Percentiles rank a stretch among this genome's conserved stretches.
Evolutionary conservation across 2,797 vertebrate genomes (phyloP).

Genomic region (Leptatherina wallacei): DNA sequence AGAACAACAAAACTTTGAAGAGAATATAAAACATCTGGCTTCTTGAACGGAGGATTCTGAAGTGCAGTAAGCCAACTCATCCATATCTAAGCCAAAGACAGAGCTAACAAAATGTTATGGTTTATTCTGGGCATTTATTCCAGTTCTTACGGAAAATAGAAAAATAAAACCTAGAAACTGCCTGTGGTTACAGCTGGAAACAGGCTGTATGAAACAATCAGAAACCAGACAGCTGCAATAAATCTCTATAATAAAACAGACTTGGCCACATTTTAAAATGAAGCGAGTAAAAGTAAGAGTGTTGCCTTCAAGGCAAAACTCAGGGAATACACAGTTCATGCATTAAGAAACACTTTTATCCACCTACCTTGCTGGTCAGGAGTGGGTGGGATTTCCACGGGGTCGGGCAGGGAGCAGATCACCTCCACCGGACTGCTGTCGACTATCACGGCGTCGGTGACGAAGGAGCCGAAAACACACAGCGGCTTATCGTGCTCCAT

Average conservation of each 20-base stretch:
- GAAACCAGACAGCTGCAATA: not conserved
- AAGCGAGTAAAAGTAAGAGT: not conserved
- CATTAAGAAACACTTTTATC: not conserved
- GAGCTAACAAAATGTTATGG: not conserved
- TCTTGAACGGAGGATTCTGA: not conserved
- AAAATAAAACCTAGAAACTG: not conserved
- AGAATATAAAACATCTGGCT: not conserved
- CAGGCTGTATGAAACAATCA: not conserved
- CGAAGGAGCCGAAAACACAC: constrained; percentile 56
- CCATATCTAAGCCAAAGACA: not conserved
- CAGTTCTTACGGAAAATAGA: not conserved
- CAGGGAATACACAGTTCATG: not conserved
- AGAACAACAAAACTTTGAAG: not conserved
- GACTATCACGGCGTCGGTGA: not conserved
- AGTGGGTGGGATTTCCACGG: constrained; percentile 81
- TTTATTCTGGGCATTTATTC: not conserved
- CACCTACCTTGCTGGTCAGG: constrained; percentile 85
- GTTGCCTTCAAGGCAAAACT: not conserved
- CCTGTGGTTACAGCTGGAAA: not conserved
- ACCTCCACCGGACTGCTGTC: constrained; percentile 9
- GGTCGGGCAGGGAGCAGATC: constrained; percentile 74
- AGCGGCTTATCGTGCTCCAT: constrained; percentile 29
- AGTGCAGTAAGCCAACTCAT: not conserved
- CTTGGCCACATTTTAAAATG: no score
- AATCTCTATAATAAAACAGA: not conserved